These are phyloP conservation scores for Hylomyscus alleni DNA, from an alignment of 2,797 vertebrate species.

Conservation along the genomic window DNA sequence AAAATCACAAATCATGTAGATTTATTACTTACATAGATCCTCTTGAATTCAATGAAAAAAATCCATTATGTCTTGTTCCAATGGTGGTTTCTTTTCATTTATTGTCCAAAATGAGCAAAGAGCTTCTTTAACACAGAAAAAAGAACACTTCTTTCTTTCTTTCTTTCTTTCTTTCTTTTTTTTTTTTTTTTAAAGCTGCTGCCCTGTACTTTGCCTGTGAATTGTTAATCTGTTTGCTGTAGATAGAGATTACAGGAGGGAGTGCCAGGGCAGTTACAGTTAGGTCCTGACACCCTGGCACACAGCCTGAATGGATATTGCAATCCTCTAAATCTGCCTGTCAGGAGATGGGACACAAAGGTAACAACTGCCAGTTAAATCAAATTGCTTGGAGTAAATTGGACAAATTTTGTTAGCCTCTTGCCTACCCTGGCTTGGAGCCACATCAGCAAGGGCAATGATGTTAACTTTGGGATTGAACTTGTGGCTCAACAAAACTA, in stretches of 20 bases:
- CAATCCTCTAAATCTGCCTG: constrained; percentile 84
- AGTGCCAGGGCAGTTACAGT: constrained; percentile 57
- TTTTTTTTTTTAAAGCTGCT: not conserved
- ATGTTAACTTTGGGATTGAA: constrained; percentile 82
- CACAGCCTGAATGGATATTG: constrained; percentile 74
- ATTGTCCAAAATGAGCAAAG: constrained; percentile 52
- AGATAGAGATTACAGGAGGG: constrained; percentile 58
- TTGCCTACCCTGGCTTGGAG: constrained; percentile 73
- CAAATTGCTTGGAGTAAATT: constrained; percentile 85
- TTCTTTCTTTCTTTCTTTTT: not conserved
- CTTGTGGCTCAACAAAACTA: constrained; percentile 75
- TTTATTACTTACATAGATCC: not conserved
- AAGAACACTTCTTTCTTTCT: not conserved
- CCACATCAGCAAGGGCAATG: constrained; percentile 81
- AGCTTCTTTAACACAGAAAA: not conserved
- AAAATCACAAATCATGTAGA: constrained; percentile 8
- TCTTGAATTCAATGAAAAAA: constrained; percentile 4
- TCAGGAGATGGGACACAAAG: constrained; percentile 82
- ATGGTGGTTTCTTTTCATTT: not conserved
- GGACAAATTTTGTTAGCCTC: constrained; percentile 85
- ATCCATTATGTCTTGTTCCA: not conserved
- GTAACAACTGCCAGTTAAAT: constrained; percentile 87
- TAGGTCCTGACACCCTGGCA: constrained; percentile 76
- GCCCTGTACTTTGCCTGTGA: constrained; percentile 66
- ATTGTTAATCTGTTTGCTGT: constrained; percentile 74